Base-by-base conservation (phyloP, 2,888 invertebrate genomes). In the Polia nebulosa region DNA sequence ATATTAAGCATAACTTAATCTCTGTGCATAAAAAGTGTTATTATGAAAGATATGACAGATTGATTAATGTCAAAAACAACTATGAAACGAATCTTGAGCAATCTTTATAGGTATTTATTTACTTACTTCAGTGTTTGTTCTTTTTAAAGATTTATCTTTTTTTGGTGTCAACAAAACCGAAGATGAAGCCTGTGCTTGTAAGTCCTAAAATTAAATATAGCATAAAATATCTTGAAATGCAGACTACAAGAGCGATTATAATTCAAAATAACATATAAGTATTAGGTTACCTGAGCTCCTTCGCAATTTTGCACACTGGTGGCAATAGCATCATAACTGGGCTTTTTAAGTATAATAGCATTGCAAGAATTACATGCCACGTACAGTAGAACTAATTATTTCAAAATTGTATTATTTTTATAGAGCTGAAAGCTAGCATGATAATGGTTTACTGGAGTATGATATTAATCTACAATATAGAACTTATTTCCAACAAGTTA, bases 91-190 rank as follows among this genome's bases (percentile, higher is more conserved):
- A n/a, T n/a, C n/a, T n/a, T n/a, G n/a, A n/a, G n/a, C n/a, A n/a
- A 13, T 36, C 34, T 17, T 34, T 36, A 53, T 36, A 15, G 34
- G 22, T 7, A 53, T 36, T 4, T 6, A 32, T 32, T 53, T 36
- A 53, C 34, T 53, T 53, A 53, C 53, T 53, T 53, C 34, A 36
- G 22, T 36, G 36, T 53, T 5, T 22, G 22, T 53, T 53, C 53
- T 53, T 53, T 53, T 53, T 6, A 53, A 53, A 53, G 34, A 53
- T 53, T 36, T 53, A 53, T 53, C 53, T 36, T 36, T 53, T 53
- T 36, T 53, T 53, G 53, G 53, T 36, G 53, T 53, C 53, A 53
- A 53, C 36, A 53, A 34, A 53, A 36, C 15, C 36, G 52, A 52
- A 52, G 13, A n/a, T 52, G 52, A 52, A 52, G 20, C 32, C 34